A percentile compares a stretch with the other conserved stretches of the same genome.
These are phyloP conservation scores for Corapipo altera DNA, from an alignment of 2,113 vertebrate species.

Conservation along the genomic window DNA sequence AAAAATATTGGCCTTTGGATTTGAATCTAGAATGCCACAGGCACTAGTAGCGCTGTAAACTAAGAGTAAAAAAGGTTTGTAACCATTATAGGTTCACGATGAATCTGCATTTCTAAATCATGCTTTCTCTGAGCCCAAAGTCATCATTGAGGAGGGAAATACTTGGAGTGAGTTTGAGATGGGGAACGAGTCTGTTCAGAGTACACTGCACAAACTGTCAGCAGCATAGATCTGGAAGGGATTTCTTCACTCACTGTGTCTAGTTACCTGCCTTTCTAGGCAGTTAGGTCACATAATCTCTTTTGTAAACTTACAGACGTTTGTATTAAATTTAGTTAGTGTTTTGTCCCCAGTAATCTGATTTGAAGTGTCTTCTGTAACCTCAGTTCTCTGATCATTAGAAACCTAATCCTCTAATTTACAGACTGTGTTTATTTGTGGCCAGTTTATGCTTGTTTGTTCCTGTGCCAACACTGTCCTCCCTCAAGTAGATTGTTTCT, in stretches of 20 bases:
- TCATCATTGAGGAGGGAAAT: not conserved
- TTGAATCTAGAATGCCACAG: not conserved
- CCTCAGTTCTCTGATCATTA: constrained; percentile 49
- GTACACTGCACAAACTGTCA: not conserved
- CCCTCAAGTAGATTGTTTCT: not conserved
- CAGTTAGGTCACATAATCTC: not conserved
- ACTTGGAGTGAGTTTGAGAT: not conserved
- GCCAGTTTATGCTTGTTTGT: constrained; percentile 38
- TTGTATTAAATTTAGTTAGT: constrained; percentile 18
- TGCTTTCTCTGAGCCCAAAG: not conserved
- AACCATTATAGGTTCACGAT: not conserved
- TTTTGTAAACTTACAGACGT: not conserved
- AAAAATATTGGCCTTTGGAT: not conserved
- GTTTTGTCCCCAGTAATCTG: constrained; percentile 33
- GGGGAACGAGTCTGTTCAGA: not conserved
- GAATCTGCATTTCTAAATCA: not conserved
- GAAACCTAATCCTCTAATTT: constrained; percentile 55
- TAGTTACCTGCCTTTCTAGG: not conserved
- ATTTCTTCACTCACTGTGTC: not conserved
- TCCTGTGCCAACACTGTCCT: constrained; percentile 25
- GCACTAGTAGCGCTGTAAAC: not conserved
- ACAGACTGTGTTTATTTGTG: constrained; percentile 20
- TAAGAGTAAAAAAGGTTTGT: not conserved
- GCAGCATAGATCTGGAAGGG: not conserved
- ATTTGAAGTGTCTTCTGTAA: constrained; percentile 22